These are phyloP conservation scores for Drosophila quadrilineata DNA, from an alignment of 1,140 invertebrate species.

Conservation along the genomic window DNA sequence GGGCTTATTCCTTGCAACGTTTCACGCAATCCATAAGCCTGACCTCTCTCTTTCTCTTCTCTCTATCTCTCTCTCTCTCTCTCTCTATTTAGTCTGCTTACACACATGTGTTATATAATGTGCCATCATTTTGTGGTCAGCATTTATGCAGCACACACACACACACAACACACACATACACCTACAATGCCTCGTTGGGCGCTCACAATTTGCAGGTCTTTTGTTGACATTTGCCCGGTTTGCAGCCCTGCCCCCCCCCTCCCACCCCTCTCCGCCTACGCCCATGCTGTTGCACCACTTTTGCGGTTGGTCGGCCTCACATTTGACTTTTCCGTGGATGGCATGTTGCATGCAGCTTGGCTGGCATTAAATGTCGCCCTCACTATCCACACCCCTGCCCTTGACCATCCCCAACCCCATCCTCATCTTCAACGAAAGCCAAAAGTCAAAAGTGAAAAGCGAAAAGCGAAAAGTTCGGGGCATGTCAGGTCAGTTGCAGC, in stretches of 20 bases:
- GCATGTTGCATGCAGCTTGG: constrained; percentile 39
- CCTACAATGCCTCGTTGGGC: constrained; percentile 2
- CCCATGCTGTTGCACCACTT: constrained; percentile 12
- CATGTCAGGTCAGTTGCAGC: constrained; percentile 5
- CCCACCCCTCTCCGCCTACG: neutral
- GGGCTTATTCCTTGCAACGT: constrained; percentile 38
- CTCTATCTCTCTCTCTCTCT: neutral
- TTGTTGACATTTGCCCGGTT: constrained; percentile 56
- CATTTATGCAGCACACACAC: constrained; percentile 69
- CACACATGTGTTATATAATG: constrained; percentile 68
- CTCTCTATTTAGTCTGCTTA: no score
- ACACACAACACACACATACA: constrained; percentile 11
- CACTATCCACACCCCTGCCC: constrained; percentile 57
- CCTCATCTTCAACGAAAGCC: neutral
- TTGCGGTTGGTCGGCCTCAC: constrained; percentile 29
- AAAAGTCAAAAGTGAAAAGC: constrained; percentile 7
- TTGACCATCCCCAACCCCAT: neutral
- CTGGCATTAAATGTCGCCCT: constrained; percentile 65
- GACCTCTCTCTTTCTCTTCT: neutral
- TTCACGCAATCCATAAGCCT: constrained; percentile 28
- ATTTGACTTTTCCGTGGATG: constrained; percentile 63
- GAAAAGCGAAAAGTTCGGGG: constrained; percentile 8
- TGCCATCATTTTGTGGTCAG: constrained; percentile 78
- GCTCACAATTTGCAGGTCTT: constrained; percentile 58
- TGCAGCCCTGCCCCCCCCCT: neutral